Evolutionary conservation across 2,797 vertebrate genomes (phyloP), one percentile per base, ranked within the genome.

Genomic region (Phoeniculus purpureus): DNA sequence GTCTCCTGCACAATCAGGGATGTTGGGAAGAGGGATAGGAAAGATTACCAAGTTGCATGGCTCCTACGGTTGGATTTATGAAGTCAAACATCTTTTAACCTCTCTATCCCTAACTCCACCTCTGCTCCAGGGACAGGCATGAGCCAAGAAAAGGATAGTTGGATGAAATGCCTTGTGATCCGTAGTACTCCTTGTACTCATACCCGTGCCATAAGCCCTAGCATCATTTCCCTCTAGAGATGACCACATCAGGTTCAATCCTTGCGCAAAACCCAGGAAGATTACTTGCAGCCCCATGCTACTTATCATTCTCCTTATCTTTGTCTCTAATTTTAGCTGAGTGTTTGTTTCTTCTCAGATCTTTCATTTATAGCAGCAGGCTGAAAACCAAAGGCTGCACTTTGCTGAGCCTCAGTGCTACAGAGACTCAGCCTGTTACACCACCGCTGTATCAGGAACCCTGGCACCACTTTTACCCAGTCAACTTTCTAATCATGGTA

Each of bases 381-480:
- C 52, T 64, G 47, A 56, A 84, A 83, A 61, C 16, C 31, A 67
- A 84, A 52, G 59, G 19, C 43, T 62, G 64, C 7, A 2, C 50
- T 37, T 58, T 58, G 23, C 51, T 26, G 62, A 79, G 14, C 34
- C 64, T 79, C 29, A 21, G 62, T 17, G 55, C 50, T 52, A 19
- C 31, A 47, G 67, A 65, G 68, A 62, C 58, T 29, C 32, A 48
- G 34, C 21, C 48, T 54, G 37, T 48, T 50, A n/a, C 26, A 34
- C 3, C 26, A 13, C 8, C 27, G 48, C 61, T 1, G 0, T 21
- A 8, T 29, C 59, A 37, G 86, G 11, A 40, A 29, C 0, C 1
- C 43, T 54, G 55, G 27, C 26, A 52, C 25, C 2, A 1, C 29
- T 48, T 73, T 58, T 58, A 58, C 55, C 15, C 21, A 14, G 40